Base-by-base conservation (phyloP, 2,888 invertebrate genomes). In the Colletes collaris region DNA sequence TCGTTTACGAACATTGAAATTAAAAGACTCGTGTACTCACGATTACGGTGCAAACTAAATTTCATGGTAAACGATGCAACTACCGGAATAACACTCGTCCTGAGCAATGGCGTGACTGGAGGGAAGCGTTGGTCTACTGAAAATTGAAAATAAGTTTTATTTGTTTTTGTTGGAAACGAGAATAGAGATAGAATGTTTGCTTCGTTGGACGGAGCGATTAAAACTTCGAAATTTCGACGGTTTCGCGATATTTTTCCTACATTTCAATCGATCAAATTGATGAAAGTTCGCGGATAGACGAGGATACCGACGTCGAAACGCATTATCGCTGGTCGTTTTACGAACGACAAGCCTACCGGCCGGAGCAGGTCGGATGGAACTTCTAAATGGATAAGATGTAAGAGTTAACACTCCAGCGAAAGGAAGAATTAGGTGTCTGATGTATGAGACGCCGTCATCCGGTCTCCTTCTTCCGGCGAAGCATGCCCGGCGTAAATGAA, bases 361-460 rank as follows among this genome's bases (percentile, higher is more conserved):
- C 75, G 59, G 71, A 77, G 55, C 56, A 55, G 65, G 78, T 79
- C 83, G 87, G 89, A 90, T 89, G 89, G 89, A 90, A 90, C 88
- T 89, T 88, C 89, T 90, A 91, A 89, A 91, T 90, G 89, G 89
- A 89, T 89, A 87, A 89, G 87, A 89, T 88, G 88, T 88, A 89
- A 87, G 88, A 89, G 88, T 88, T 89, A 89, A 89, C 83, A 83
- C 83, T 86, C 70, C 72, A 78, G 67, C 76, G 84, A 79, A 79
- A 83, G 81, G 78, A 86, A 82, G 88, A 89, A 88, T 88, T 90
- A 87, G 86, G 86, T 87, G 83, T 87, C 86, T 90, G 89, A 90
- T 90, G 87, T 89, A 89, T 87, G 88, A 89, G 87, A 73, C 78
- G 77, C 80, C 82, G 79, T 85, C 83, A 79, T 74, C 79, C 72